Conservation (phyloP, 2,113 vertebrate species). For the Galemys pyrenaicus region DNA sequence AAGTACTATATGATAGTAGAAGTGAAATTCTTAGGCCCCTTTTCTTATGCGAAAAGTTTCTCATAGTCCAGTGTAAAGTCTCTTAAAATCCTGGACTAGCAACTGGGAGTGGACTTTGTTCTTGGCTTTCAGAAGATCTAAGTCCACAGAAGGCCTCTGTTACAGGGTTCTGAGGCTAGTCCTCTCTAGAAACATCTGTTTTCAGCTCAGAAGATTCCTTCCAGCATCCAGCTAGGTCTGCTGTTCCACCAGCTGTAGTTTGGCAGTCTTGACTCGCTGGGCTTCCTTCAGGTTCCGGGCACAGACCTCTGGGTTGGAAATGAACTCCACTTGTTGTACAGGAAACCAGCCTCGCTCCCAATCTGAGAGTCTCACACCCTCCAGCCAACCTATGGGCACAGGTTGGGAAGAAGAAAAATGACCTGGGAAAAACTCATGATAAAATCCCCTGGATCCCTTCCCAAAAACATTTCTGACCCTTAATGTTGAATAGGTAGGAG, state of each 20-base stretch:
- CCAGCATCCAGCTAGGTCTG: conserved; percentile 69
- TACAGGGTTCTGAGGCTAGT: neutral
- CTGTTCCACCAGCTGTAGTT: conserved; percentile 85
- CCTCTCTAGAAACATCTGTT: neutral
- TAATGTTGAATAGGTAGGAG: neutral
- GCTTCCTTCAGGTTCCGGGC: conserved; percentile 93
- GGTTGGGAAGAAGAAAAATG: neutral
- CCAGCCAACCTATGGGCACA: conserved; percentile 91
- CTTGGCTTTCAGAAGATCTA: neutral
- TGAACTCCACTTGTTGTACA: conserved; percentile 89
- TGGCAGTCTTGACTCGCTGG: conserved; percentile 92
- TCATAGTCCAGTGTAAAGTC: conserved; percentile 49
- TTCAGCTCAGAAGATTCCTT: neutral
- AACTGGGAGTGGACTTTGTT: neutral
- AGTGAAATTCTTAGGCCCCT: neutral
- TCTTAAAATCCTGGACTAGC: neutral
- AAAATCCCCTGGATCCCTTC: neutral
- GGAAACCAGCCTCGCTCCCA: conserved; percentile 95
- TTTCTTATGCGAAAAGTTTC: conserved; percentile 34
- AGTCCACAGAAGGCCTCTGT: neutral
- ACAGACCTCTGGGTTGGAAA: conserved; percentile 88
- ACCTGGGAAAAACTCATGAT: neutral
- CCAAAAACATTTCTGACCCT: neutral
- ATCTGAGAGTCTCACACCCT: conserved; percentile 94
- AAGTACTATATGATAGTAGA: neutral